phyloP scores from a whole-genome alignment of 2,113 vertebrate species.

The Solenodon paradoxus region DNA sequence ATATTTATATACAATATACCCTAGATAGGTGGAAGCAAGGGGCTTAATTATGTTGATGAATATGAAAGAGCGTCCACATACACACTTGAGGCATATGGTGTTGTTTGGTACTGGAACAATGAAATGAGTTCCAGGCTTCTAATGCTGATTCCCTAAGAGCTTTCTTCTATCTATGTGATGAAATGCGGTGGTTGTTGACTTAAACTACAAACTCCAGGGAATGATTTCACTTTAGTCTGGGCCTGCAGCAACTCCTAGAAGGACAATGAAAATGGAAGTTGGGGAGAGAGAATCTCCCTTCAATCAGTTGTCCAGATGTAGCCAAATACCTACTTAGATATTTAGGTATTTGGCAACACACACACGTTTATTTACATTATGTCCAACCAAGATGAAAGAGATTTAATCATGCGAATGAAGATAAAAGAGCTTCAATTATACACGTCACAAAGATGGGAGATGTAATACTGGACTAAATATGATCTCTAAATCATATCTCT shows the following conservation, averaged over 20 bases:
- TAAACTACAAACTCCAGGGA: background rate
- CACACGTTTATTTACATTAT: constrained; percentile 20
- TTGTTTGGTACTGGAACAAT: background rate
- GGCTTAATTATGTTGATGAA: background rate
- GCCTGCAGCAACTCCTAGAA: constrained; percentile 7
- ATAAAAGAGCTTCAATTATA: background rate
- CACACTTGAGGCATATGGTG: background rate
- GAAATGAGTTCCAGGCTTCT: background rate
- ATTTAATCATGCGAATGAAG: background rate
- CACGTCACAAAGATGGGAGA: background rate
- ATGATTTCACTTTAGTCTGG: background rate
- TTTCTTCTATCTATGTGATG: background rate
- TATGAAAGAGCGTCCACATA: background rate
- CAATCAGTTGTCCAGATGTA: constrained; percentile 71
- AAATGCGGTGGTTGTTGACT: constrained; percentile 7
- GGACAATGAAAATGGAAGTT: constrained; percentile 13
- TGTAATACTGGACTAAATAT: background rate
- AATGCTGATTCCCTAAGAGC: constrained; percentile 1
- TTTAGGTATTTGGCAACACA: constrained; percentile 26
- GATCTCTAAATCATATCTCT: background rate
- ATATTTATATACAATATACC: background rate
- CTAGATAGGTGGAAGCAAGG: background rate
- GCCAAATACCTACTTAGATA: constrained; percentile 50
- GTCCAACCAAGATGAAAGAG: background rate
- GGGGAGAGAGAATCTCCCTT: constrained; percentile 46